phyloP scores from a whole-genome alignment of 1,140 invertebrate species.

The Danaus melanippus region DNA sequence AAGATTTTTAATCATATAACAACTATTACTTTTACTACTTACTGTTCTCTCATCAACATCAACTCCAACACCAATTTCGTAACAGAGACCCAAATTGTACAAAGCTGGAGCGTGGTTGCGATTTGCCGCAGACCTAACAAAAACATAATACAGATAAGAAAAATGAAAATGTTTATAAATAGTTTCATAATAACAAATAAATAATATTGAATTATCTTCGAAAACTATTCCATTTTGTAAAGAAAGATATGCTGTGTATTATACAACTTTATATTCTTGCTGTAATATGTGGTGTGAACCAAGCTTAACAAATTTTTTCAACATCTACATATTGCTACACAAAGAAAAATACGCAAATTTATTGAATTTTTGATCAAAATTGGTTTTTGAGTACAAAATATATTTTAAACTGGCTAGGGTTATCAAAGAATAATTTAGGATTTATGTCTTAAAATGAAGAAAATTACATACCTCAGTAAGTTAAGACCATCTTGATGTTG shows the following conservation, averaged over 20 bases:
- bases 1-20: neutral
- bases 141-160: neutral
- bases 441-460: too few species aligned
- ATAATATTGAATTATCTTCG: neutral
- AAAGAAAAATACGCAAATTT: too few species aligned
- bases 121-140: constrained; percentile 64
- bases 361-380: too few species aligned
- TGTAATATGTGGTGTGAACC: too few species aligned
- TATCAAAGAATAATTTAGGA: too few species aligned
- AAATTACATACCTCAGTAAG: constrained; percentile 47
- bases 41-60: constrained; percentile 72
- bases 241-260: too few species aligned
- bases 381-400: too few species aligned
- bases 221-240: too few species aligned
- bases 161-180: neutral
- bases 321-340: too few species aligned
- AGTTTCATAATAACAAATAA: neutral
- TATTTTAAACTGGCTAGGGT: too few species aligned
- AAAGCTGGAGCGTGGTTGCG: constrained; percentile 73
- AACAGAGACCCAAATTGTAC: constrained; percentile 76
- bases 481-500: constrained; percentile 61
- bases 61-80: constrained; percentile 76
- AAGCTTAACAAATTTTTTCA: too few species aligned
- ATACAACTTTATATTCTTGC: too few species aligned
- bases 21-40: constrained; percentile 21